Evolutionary conservation across 2,888 invertebrate species (phyloP).

Genomic region (Mythimna albipuncta): DNA sequence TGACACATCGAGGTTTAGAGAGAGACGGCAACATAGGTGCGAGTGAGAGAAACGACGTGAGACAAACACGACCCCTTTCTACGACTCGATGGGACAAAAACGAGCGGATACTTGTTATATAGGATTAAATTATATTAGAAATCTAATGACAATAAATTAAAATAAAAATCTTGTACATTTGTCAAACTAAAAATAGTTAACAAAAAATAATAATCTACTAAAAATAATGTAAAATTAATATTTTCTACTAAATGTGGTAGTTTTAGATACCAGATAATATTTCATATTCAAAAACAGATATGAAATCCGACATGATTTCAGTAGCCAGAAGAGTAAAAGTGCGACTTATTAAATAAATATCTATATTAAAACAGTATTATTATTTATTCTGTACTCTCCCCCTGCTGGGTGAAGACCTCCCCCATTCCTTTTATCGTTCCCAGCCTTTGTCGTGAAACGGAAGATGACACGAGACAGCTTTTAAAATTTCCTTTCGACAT

Average conservation of each 20-base stretch:
- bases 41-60: background rate
- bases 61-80: background rate
- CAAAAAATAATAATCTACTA: conserved; percentile 9
- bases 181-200: background rate
- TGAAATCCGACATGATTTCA: conserved; percentile 2
- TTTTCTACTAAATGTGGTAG: background rate
- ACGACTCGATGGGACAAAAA: background rate
- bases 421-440: background rate
- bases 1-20: background rate
- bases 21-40: background rate
- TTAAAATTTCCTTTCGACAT: no score
- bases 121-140: background rate
- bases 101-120: background rate
- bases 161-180: background rate
- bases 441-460: background rate
- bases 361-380: background rate
- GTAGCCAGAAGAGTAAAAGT: background rate
- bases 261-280: background rate
- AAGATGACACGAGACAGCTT: background rate
- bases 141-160: background rate
- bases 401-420: background rate
- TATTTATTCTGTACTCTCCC: background rate
- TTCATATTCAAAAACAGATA: conserved; percentile 5
- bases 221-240: background rate
- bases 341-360: conserved; percentile 1